These are phyloP conservation scores for Sphinx pinastri DNA, from an alignment of 2,888 invertebrate genomes.

Conservation along the genomic window DNA sequence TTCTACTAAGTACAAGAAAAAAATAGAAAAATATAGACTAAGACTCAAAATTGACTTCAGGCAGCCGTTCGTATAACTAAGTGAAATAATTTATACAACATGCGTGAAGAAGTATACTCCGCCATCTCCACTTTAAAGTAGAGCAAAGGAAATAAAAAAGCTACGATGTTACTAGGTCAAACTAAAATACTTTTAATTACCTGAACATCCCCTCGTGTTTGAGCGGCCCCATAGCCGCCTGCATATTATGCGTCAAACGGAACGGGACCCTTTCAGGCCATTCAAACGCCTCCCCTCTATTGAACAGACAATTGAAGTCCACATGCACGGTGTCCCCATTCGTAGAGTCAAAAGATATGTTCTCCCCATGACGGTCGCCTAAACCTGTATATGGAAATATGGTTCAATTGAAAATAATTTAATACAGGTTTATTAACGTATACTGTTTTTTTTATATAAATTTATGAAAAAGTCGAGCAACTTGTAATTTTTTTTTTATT, in stretches of 20 bases:
- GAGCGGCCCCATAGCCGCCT: conserved; percentile 97
- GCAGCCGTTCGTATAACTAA: no score
- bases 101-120: no score
- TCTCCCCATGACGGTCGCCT: conserved; percentile 98
- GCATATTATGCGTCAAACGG: conserved; percentile 98
- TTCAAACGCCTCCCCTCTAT: conserved; percentile 94
- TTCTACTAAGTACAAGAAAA: no score
- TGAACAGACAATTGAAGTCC: conserved; percentile 99
- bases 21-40: no score
- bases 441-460: not conserved
- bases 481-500: no score
- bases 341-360: conserved; percentile 95
- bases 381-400: conserved; percentile 82
- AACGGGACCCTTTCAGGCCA: conserved; percentile 96
- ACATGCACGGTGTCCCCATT: conserved; percentile 98
- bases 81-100: no score
- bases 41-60: no score
- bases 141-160: not conserved
- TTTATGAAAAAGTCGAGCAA: no score
- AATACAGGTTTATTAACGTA: not conserved
- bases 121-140: no score
- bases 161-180: not conserved
- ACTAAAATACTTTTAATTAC: conserved; percentile 43
- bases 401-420: not conserved
- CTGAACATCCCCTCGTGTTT: conserved; percentile 95